phyloP scores from a whole-genome alignment of 37 sponge, comb jelly and placozoan species.

The Corticium candelabrum region DNA sequence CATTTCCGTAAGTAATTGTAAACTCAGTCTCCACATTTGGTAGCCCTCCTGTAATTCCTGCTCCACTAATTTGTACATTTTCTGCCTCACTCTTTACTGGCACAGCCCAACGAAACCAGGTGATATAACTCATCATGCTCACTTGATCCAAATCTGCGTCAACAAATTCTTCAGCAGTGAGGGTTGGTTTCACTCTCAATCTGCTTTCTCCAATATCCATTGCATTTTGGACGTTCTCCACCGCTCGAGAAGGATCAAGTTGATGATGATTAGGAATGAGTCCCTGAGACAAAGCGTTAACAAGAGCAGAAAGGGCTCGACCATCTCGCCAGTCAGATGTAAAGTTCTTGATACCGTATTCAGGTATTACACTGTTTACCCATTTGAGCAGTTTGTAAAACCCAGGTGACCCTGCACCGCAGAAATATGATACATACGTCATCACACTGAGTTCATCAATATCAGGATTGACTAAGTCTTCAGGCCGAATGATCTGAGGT shows the following conservation, averaged over 20 bases:
- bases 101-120: conserved; percentile 36
- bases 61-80: neutral
- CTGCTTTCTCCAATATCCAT: conserved; percentile 45
- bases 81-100: conserved; percentile 6
- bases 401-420: conserved; percentile 54
- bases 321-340: conserved; percentile 72
- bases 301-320: conserved; percentile 50
- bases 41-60: conserved; percentile 16
- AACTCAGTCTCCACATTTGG: conserved; percentile 18
- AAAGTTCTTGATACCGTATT: conserved; percentile 53
- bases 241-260: conserved; percentile 25
- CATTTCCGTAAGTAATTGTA: neutral
- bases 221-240: conserved; percentile 44
- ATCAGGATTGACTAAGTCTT: conserved; percentile 33
- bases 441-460: conserved; percentile 76
- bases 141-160: conserved; percentile 25
- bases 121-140: conserved; percentile 41
- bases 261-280: conserved; percentile 31
- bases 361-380: conserved; percentile 58
- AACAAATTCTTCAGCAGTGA: conserved; percentile 34
- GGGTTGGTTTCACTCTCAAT: conserved; percentile 24
- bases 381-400: conserved; percentile 49
- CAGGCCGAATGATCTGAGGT: conserved; percentile 26
- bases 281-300: conserved; percentile 48
- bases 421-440: conserved; percentile 81